Base-by-base conservation (phyloP, 2,113 vertebrate genomes). In the Mionectes macconnelli region DNA sequence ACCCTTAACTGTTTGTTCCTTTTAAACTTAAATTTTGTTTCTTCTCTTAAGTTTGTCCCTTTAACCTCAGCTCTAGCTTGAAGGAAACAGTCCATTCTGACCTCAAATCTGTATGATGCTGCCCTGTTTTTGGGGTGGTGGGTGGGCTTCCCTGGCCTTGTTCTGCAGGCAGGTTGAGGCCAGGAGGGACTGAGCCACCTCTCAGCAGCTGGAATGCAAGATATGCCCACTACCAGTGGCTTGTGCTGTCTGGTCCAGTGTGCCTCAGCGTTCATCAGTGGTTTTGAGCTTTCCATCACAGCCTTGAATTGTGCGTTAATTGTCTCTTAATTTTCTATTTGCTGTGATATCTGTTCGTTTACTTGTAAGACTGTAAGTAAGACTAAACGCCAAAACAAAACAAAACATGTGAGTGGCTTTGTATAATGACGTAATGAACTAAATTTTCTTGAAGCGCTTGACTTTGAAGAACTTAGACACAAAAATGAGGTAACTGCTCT, bases 141-240 rank as follows among this genome's bases (percentile, higher is more conserved):
- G 8, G 20, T 33, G 28, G 28, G 33, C 33, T 72, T 60, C 75
- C 33, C 47, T 60, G 33, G 33, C 45, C 27, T 17, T 17, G 11
- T 59, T 27, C 44, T 3, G 2, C 31, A 35, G 76, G 56, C 39
- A 19, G 24, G 18, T 16, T 35, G 37, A 2, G 4, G 25, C 45
- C 0, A 0, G 57, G 24, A 56, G 52, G 52, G 50, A 76, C 31
- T 1, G 8, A 7, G 45, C 33, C 1, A 8, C 25, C 14, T 53
- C 44, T n/a, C 14, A 19, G 49, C 53, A 33, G 6, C 30, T 0
- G 3, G 30, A 53, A 22, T 78, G 66, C 20, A 13, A n/a, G 42
- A 19, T 33, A 60, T 1, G 2, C 27, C 72, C 5, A 0, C 25
- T 68, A 57, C n/a, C 50, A 8, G n/a, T 1, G 6, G 20, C 55